Conservation (phyloP, 2,113 vertebrate genomes). For the Rhipidura dahli region DNA sequence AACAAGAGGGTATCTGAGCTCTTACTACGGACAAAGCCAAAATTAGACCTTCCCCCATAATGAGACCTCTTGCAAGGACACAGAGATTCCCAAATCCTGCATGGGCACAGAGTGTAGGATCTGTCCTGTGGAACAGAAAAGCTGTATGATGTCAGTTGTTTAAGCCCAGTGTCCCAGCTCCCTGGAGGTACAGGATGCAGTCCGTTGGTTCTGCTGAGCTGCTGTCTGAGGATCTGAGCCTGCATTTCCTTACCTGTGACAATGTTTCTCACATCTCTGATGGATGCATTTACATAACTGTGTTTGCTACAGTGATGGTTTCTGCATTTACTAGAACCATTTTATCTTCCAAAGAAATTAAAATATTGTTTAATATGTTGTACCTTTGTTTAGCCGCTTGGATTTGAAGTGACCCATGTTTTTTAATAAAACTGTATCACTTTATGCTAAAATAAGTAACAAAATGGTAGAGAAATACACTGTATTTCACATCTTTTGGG, state of each 20-base stretch:
- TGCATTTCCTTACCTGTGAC: rapidly evolving
- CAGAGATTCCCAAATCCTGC: neutral
- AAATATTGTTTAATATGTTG: neutral
- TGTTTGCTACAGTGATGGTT: neutral
- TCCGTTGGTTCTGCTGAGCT: neutral
- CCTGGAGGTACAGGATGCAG: neutral
- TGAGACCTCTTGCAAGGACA: neutral
- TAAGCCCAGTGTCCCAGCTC: neutral
- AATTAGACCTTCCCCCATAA: neutral
- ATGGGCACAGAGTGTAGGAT: neutral
- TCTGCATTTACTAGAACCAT: neutral
- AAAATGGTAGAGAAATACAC: neutral
- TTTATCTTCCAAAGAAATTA: neutral
- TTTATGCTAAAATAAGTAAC: neutral
- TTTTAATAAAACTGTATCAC: neutral
- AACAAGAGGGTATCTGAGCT: neutral
- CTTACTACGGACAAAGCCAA: neutral
- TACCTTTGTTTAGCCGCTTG: neutral
- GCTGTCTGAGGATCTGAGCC: neutral
- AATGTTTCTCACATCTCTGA: neutral
- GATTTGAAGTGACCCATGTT: neutral
- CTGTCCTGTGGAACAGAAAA: neutral
- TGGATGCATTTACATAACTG: neutral
- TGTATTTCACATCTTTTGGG: neutral
- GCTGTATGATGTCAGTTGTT: neutral